A percentile compares a stretch with the other conserved stretches of the same genome.
phyloP scores from a whole-genome alignment of 2,113 vertebrate species.

The Nerophis lumbriciformis region DNA sequence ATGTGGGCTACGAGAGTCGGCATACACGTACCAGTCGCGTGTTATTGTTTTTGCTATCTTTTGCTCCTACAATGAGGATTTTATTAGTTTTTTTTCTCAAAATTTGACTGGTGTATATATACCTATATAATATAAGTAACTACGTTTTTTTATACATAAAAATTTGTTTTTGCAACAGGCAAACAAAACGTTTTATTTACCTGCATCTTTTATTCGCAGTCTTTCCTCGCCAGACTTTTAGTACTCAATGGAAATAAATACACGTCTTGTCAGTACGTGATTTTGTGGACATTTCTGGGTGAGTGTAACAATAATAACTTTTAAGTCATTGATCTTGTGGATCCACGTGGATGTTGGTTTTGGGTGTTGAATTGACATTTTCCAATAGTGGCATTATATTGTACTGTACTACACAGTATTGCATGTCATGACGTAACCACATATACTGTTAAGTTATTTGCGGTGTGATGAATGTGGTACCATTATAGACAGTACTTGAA shows the following conservation, averaged over 20 bases:
- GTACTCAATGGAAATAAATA: background rate
- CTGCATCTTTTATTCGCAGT: background rate
- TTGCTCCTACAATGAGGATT: background rate
- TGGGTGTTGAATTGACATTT: background rate
- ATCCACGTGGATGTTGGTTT: background rate
- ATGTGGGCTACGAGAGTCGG: slow-evolving; percentile 14
- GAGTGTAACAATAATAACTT: background rate
- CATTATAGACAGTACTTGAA: no score
- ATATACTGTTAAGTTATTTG: no score
- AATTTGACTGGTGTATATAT: background rate
- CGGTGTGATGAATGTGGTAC: no score
- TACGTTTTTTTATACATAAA: no score
- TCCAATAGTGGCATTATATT: background rate
- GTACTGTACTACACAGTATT: background rate
- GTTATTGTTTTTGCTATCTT: background rate
- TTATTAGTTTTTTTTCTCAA: no score
- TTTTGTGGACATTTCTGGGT: background rate
- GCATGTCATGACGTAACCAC: no score
- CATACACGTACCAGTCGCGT: background rate
- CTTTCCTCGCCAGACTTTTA: no score
- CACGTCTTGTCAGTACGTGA: background rate
- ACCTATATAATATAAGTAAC: background rate
- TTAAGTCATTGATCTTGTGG: no score
- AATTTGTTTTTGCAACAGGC: no score
- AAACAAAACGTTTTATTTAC: background rate